These are phyloP conservation scores for Latheticus oryzae DNA, from an alignment of 2,888 invertebrate genomes.

Conservation along the genomic window DNA sequence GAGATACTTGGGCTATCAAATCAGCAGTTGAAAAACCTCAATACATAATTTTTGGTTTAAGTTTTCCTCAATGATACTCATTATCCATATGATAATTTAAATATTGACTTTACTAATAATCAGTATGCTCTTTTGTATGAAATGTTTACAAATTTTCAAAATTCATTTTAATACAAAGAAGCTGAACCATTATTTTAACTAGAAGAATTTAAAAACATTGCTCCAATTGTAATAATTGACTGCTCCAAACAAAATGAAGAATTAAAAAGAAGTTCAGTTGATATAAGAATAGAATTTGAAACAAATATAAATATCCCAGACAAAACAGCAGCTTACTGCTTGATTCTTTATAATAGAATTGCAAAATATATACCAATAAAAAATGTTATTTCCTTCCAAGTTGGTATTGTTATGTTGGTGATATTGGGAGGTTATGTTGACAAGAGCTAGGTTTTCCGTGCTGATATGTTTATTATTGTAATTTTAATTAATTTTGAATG, in stretches of 20 bases:
- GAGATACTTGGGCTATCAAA: conserved; percentile 49
- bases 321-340: conserved; percentile 26
- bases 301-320: conserved; percentile 13
- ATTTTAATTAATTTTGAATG: too few relatives aligned
- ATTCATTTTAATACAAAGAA: conserved; percentile 9
- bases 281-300: conserved; percentile 28
- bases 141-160: conserved; percentile 34
- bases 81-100: conserved; percentile 7
- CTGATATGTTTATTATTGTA: too few relatives aligned
- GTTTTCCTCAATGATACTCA: conserved; percentile 31
- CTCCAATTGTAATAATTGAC: conserved; percentile 15
- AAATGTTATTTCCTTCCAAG: neutral
- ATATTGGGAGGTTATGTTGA: too few relatives aligned
- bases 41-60: conserved; percentile 58
- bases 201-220: conserved; percentile 14
- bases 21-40: conserved; percentile 54
- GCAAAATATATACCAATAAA: conserved; percentile 4
- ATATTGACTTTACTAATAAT: conserved; percentile 1
- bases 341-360: conserved; percentile 28
- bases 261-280: conserved; percentile 20
- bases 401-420: neutral
- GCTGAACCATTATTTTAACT: conserved; percentile 17
- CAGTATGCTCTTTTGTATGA: conserved; percentile 24
- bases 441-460: too few relatives aligned
- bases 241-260: conserved; percentile 22